Evolutionary conservation across 2,797 vertebrate species (phyloP), one percentile per base, ranked within the genome.

Genomic region (Ctenosaura bakeri): DNA sequence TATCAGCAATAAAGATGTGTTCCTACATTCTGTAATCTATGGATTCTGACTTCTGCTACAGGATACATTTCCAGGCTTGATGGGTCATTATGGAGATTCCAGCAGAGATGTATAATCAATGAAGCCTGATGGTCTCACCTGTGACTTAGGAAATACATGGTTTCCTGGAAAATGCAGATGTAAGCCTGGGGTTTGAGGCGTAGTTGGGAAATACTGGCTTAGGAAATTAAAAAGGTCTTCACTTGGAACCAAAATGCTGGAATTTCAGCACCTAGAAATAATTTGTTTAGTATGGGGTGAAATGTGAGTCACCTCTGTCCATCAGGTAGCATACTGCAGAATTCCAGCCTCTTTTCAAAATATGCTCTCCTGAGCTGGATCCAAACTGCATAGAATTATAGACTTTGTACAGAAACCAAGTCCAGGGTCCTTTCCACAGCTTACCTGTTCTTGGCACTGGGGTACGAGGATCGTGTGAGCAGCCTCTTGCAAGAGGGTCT

Each of bases 271-370:
- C 42, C 42, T 46, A 46, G 42, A 46, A 4, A 78, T 85, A 74
- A 79, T 83, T 46, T 85, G 35, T 69, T 90, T 16, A 87, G 32
- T 38, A 74, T 20, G 59, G 85, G 29, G 5, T 59, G 87, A 32
- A 16, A 82, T 69, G 26, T 62, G 78, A 86, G 29, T 29, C 38
- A 87, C 38, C n/a, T 87, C 79, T 83, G 18, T 71, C 12, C 59
- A 38, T 42, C 46, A 66, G 52, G 66, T 16, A 76, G 69, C 16
- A 71, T 56, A 82, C 42, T 32, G 3, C 13, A 20, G 77, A 22
- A 76, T 83, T 66, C 73, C 42, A 77, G 9, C 5, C 73, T 26
- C 22, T 71, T 52, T 77, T 24, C 24, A n/a, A 83, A n/a, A 5
- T 38, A 22, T 9, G 24, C 38, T 77, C 46, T 83, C 14, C 82